These are phyloP conservation scores for Rhadinocentrus ornatus DNA, from an alignment of 2,797 vertebrate species.

Conservation along the genomic window DNA sequence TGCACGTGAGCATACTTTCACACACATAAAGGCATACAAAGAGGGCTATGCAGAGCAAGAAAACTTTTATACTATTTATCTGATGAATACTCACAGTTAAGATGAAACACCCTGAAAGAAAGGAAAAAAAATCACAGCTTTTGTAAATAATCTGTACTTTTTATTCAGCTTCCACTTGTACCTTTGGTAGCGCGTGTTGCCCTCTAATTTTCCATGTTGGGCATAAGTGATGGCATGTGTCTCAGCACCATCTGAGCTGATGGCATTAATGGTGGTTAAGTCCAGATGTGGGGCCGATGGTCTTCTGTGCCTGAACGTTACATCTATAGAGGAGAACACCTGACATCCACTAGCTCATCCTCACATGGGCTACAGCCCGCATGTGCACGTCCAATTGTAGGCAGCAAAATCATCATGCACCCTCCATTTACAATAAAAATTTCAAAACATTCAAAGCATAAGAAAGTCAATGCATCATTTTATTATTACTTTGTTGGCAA, in stretches of 20 bases:
- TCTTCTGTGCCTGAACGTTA: slow-evolving; percentile 66
- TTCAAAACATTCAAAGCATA: no score
- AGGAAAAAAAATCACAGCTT: neutral
- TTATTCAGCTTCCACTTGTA: slow-evolving; percentile 4
- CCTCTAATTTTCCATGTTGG: slow-evolving; percentile 22
- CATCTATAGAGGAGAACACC: slow-evolving; percentile 65
- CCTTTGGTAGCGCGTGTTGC: neutral
- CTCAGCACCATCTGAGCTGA: slow-evolving; percentile 11
- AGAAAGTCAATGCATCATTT: no score
- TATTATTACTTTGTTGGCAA: no score
- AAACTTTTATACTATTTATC: slow-evolving; percentile 9
- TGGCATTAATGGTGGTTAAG: slow-evolving; percentile 62
- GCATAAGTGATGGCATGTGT: slow-evolving; percentile 21
- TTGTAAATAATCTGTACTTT: neutral
- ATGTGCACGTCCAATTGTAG: slow-evolving; percentile 72
- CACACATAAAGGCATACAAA: neutral
- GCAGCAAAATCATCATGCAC: slow-evolving; percentile 48
- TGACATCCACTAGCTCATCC: slow-evolving; percentile 48
- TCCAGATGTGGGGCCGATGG: slow-evolving; percentile 72
- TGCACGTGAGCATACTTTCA: slow-evolving; percentile 5
- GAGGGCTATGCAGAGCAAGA: slow-evolving; percentile 1
- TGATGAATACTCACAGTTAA: slow-evolving; percentile 1
- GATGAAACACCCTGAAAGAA: slow-evolving; percentile 1
- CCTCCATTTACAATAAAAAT: slow-evolving; percentile 72
- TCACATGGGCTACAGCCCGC: slow-evolving; percentile 72